Percentiles rank a stretch among this genome's conserved stretches.
Conservation (phyloP, 2,888 invertebrate genomes). For the Cosmia trapezina region DNA sequence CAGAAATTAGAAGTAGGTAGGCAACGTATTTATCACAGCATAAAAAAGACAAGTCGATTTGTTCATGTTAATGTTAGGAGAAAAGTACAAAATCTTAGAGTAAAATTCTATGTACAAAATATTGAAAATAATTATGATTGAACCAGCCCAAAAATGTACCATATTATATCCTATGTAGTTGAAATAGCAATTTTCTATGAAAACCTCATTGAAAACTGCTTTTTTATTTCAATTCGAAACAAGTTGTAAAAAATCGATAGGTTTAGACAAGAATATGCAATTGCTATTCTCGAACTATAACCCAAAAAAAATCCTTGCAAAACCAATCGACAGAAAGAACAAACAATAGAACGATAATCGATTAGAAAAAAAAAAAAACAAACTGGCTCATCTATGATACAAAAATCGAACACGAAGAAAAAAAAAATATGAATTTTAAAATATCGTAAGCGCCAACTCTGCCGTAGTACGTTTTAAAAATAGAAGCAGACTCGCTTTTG, state of each 20-base stretch:
- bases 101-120: background rate
- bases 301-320: slow-evolving; percentile 9
- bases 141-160: background rate
- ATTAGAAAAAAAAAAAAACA: slow-evolving; percentile 51
- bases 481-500: slow-evolving; percentile 73
- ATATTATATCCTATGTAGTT: background rate
- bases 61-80: background rate
- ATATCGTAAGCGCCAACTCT: slow-evolving; percentile 68
- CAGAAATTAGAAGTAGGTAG: slow-evolving; percentile 22
- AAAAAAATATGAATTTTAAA: slow-evolving; percentile 67
- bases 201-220: background rate
- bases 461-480: slow-evolving; percentile 75
- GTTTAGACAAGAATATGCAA: background rate
- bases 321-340: slow-evolving; percentile 6
- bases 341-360: slow-evolving; percentile 35
- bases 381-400: slow-evolving; percentile 50
- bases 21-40: background rate
- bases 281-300: background rate
- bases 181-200: background rate
- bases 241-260: background rate
- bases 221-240: background rate
- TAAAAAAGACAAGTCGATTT: background rate
- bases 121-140: background rate
- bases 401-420: slow-evolving; percentile 39
- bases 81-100: no score